phyloP scores from a whole-genome alignment of 2,888 invertebrate genomes.

The Bimastos eiseni region DNA sequence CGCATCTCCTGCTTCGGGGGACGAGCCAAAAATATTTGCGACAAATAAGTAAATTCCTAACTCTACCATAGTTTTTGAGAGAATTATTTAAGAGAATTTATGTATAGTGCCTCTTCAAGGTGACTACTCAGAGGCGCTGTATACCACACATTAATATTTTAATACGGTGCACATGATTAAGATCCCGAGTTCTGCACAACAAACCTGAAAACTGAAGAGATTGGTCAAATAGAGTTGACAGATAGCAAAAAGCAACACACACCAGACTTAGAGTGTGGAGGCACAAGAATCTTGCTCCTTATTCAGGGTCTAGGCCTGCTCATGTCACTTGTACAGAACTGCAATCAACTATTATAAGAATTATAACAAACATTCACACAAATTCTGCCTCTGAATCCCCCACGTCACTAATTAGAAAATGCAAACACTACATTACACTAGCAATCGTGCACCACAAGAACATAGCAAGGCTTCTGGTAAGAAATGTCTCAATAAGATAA shows the following conservation, averaged over 20 bases:
- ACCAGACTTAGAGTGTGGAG: background rate
- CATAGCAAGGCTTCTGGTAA: background rate
- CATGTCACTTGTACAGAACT: background rate
- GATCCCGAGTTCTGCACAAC: background rate
- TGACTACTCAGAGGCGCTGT: too few species aligned
- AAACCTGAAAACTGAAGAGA: too few species aligned
- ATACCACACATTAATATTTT: background rate
- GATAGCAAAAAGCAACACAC: background rate
- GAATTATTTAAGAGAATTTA: too few species aligned
- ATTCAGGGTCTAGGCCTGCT: too few species aligned
- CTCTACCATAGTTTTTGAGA: background rate
- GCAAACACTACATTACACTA: background rate
- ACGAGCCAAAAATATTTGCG: background rate
- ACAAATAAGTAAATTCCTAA: background rate
- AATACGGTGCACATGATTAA: background rate
- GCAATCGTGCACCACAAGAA: background rate
- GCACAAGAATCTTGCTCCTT: background rate
- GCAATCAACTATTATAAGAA: background rate
- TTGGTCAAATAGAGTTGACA: background rate
- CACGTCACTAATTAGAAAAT: background rate
- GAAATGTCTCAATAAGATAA: background rate
- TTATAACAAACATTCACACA: background rate
- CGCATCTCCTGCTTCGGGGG: background rate
- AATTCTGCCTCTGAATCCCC: background rate
- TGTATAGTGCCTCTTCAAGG: too few species aligned